phyloP scores from a whole-genome alignment of 2,797 vertebrate genomes.

The Choloepus didactylus region DNA sequence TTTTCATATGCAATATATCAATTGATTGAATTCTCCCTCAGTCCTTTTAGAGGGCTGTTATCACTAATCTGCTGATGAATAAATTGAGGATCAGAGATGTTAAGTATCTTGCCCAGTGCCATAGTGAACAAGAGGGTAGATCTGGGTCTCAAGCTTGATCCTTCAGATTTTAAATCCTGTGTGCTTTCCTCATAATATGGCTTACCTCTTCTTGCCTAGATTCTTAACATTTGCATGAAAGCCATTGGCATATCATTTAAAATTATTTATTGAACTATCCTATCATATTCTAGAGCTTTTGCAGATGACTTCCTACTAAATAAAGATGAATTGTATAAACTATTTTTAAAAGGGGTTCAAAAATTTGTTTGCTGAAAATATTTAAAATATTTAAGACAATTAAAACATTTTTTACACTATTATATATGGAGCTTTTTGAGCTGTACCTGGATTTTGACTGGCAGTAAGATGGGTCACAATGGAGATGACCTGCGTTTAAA shows the following conservation, averaged over 20 bases:
- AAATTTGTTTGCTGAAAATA: neutral
- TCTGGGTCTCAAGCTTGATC: neutral
- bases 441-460: neutral
- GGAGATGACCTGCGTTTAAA: neutral
- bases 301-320: neutral
- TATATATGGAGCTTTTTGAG: neutral
- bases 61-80: constrained; percentile 1
- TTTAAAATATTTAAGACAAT: neutral
- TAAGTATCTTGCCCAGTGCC: neutral
- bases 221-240: constrained; percentile 16
- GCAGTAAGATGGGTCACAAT: neutral
- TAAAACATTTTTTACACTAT: neutral
- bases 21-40: neutral
- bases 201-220: neutral
- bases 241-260: neutral
- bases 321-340: neutral
- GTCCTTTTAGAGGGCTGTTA: neutral
- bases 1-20: neutral
- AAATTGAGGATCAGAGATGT: neutral
- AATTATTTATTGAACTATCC: constrained; percentile 3
- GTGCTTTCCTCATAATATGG: neutral
- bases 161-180: neutral
- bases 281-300: neutral
- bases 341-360: neutral
- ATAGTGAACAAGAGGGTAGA: neutral